A percentile compares a stretch with the other conserved stretches of the same genome.
These are phyloP conservation scores for Sebastes kiyomatsui DNA, from an alignment of 2,797 vertebrate species.

Conservation along the genomic window DNA sequence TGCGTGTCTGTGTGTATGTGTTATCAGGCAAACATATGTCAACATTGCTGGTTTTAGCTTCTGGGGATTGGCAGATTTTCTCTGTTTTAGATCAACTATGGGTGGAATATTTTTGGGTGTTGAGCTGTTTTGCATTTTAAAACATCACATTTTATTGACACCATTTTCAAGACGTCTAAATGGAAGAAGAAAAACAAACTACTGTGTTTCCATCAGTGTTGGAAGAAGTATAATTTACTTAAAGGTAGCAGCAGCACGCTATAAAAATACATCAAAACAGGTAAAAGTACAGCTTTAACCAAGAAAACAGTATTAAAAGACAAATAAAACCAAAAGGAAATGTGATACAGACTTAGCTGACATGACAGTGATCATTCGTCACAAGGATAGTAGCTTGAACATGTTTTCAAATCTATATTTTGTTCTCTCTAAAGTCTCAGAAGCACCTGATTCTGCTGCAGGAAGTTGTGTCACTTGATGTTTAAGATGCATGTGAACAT, in stretches of 20 bases:
- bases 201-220: neutral
- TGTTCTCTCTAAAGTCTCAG: neutral
- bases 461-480: neutral
- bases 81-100: neutral
- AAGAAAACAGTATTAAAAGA: neutral
- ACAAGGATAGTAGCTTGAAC: neutral
- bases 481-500: neutral
- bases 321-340: neutral
- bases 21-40: neutral
- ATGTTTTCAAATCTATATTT: neutral
- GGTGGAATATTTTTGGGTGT: neutral
- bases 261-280: neutral
- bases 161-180: accelerated
- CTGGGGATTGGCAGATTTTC: neutral
- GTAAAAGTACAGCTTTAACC: neutral
- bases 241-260: neutral
- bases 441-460: neutral
- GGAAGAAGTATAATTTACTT: no score
- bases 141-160: neutral
- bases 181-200: neutral
- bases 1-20: no score
- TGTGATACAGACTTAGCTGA: neutral
- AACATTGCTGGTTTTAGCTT: neutral
- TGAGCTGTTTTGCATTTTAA: neutral
- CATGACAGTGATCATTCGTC: no score